These are phyloP conservation scores for Hydrolagus colliei DNA, from an alignment of 2,797 vertebrate species.

Conservation along the genomic window DNA sequence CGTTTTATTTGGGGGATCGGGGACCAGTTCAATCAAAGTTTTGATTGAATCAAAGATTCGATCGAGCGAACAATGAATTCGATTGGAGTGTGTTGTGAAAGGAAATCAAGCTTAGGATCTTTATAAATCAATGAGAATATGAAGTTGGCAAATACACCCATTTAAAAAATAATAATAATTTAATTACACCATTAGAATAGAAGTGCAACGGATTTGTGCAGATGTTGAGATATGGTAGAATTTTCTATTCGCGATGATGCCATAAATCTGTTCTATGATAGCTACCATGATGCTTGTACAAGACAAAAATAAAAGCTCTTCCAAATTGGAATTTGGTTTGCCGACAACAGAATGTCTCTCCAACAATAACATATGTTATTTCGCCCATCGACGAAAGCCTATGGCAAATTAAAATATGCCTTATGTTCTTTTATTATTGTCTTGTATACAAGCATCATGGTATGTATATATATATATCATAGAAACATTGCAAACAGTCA, in stretches of 20 bases:
- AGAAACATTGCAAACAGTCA: too few species aligned
- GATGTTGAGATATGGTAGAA: neutral
- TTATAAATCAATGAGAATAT: neutral
- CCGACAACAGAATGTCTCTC: neutral
- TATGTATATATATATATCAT: too few species aligned
- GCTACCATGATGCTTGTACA: neutral
- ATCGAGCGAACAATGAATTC: too few species aligned
- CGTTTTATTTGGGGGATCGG: too few species aligned
- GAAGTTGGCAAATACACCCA: neutral
- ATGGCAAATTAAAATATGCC: neutral
- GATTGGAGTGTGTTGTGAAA: neutral
- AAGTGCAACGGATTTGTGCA: neutral
- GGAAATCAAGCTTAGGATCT: neutral
- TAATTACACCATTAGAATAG: neutral
- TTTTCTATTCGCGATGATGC: neutral
- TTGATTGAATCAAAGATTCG: too few species aligned
- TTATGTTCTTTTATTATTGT: too few species aligned
- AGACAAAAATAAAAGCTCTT: constrained; percentile 12
- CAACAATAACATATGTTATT: constrained; percentile 11
- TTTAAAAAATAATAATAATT: neutral
- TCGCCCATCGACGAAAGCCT: constrained; percentile 15
- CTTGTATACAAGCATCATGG: too few species aligned
- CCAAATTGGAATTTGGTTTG: neutral
- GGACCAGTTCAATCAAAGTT: too few species aligned
- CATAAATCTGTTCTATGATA: neutral